Conservation (phyloP, 2,113 vertebrate species). For the Ginglymostoma cirratum region DNA sequence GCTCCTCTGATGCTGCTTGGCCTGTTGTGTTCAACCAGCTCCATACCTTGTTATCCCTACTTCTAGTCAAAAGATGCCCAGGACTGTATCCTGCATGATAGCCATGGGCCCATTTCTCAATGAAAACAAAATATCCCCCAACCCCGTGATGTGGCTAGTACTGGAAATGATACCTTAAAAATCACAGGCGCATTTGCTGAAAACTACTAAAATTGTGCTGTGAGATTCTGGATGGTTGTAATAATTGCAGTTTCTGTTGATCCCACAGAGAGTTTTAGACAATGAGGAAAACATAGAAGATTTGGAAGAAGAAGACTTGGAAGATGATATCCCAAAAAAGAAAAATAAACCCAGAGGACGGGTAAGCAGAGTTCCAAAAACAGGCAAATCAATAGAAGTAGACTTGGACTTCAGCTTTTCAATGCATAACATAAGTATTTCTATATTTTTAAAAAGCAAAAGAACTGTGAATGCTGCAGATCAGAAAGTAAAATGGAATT, state of each 20-base stretch:
- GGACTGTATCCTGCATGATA: not conserved
- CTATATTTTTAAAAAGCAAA: not conserved
- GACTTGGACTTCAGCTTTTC: not conserved
- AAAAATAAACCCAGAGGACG: constrained; percentile 90
- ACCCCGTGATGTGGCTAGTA: not conserved
- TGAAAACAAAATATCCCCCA: not conserved
- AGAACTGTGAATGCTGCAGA: too few relatives aligned
- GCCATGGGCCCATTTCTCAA: not conserved
- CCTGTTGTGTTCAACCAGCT: too few relatives aligned
- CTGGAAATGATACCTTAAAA: not conserved
- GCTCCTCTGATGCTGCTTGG: too few relatives aligned
- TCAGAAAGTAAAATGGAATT: too few relatives aligned
- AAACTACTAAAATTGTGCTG: not conserved
- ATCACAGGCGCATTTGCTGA: not conserved
- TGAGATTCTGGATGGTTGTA: not conserved
- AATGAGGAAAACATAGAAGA: constrained; percentile 91
- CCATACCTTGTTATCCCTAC: too few relatives aligned
- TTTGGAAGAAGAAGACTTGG: constrained; percentile 89
- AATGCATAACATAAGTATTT: not conserved
- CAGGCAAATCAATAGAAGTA: not conserved
- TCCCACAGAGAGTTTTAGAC: constrained; percentile 79
- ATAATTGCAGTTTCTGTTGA: constrained; percentile 44
- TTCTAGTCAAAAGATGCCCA: too few relatives aligned
- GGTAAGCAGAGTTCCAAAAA: constrained; percentile 59
- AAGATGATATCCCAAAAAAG: constrained; percentile 88